Conservation (phyloP, 2,888 invertebrate species). For the Perithous albicinctus region DNA sequence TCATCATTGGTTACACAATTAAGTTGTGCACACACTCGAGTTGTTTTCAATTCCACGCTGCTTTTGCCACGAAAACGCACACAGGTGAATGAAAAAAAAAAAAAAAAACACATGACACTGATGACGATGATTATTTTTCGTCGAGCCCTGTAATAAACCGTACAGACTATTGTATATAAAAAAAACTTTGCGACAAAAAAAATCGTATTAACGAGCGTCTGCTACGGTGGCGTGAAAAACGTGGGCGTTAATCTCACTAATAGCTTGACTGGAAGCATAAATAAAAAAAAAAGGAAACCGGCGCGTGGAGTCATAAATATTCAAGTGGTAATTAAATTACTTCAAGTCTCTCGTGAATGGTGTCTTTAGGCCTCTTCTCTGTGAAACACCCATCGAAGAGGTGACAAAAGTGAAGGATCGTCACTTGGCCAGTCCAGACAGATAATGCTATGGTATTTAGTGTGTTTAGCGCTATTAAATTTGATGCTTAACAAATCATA, state of each 20-base stretch:
- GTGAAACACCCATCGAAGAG: not conserved
- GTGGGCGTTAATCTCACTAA: slow-evolving; percentile 2
- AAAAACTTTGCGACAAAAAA: slow-evolving; percentile 14
- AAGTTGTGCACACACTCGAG: not conserved
- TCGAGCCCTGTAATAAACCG: not conserved
- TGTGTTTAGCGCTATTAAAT: slow-evolving; percentile 4
- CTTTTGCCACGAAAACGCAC: slow-evolving; percentile 1
- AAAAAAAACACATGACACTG: too few species aligned
- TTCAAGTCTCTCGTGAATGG: slow-evolving; percentile 12
- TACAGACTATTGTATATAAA: not conserved
- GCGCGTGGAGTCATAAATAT: slow-evolving; percentile 36
- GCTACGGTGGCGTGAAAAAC: slow-evolving; percentile 1
- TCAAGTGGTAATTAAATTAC: not conserved
- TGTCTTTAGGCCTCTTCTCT: slow-evolving; percentile 19
- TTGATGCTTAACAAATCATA: not conserved
- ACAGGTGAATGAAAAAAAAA: not conserved
- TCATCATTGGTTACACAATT: slow-evolving; percentile 3
- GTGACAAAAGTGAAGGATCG: not conserved
- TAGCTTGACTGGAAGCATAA: slow-evolving; percentile 7
- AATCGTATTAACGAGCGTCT: not conserved
- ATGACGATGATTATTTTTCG: slow-evolving; percentile 7
- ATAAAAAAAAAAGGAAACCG: not conserved
- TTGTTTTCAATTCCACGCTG: not conserved
- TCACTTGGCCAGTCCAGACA: slow-evolving; percentile 2
- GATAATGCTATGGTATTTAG: slow-evolving; percentile 29